Percentiles rank a stretch among this genome's conserved stretches.
phyloP scores from a whole-genome alignment of 1,140 invertebrate genomes.

The Daktulosphaira vitifoliae region DNA sequence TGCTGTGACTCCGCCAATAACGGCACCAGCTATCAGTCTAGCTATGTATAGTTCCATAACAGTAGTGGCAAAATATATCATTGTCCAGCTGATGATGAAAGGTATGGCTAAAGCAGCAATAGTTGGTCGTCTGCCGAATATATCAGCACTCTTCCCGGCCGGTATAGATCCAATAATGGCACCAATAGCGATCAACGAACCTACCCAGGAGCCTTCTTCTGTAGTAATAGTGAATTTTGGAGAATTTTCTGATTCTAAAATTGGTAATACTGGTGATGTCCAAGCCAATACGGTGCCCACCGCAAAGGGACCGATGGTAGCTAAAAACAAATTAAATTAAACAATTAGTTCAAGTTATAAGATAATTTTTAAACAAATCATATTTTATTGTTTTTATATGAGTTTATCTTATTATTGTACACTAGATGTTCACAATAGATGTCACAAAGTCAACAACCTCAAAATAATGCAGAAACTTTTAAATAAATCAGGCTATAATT shows the following conservation, averaged over 20 bases:
- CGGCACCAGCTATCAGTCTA: slow-evolving; percentile 60
- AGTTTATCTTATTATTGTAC: too few relatives aligned
- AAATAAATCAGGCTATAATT: too few relatives aligned
- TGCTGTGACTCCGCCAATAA: slow-evolving; percentile 36
- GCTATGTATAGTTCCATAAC: slow-evolving; percentile 57
- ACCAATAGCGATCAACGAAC: slow-evolving; percentile 60
- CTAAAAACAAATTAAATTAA: slow-evolving; percentile 35
- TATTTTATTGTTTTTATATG: too few relatives aligned
- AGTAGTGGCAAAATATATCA: slow-evolving; percentile 57
- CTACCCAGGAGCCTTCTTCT: slow-evolving; percentile 60
- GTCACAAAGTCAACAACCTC: too few relatives aligned
- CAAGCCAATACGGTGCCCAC: slow-evolving; percentile 63
- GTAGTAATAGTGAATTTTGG: slow-evolving; percentile 49
- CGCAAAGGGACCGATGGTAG: slow-evolving; percentile 57
- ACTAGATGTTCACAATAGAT: too few relatives aligned
- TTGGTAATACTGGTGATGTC: slow-evolving; percentile 60
- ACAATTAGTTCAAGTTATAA: too few relatives aligned
- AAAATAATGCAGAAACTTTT: too few relatives aligned
- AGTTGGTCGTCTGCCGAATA: slow-evolving; percentile 52
- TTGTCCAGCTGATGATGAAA: slow-evolving; percentile 50
- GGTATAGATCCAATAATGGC: slow-evolving; percentile 54
- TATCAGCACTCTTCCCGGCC: slow-evolving; percentile 52
- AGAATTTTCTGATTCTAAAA: slow-evolving; percentile 44
- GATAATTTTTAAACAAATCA: too few relatives aligned
- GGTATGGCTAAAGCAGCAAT: slow-evolving; percentile 36